Evolutionary conservation across 2,888 invertebrate genomes (phyloP).

Genomic region (Drosophila conformis): DNA sequence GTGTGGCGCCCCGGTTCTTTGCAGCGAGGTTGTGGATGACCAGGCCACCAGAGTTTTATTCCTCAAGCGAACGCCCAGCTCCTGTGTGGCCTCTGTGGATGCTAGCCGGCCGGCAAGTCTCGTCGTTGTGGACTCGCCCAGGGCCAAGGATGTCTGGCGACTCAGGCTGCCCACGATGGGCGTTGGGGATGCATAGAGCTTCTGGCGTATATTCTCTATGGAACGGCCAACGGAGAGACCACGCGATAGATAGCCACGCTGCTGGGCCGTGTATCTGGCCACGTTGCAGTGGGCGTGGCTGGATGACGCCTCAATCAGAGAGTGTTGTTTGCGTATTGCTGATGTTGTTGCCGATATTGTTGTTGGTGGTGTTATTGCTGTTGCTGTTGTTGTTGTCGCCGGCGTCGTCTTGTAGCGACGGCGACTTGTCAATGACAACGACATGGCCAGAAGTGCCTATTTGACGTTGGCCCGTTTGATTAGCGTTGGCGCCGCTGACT

Average conservation of each 20-base stretch:
- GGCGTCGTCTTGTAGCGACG: constrained; percentile 73
- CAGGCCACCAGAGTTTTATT: constrained; percentile 62
- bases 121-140: constrained; percentile 34
- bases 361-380: constrained; percentile 3
- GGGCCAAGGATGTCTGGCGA: constrained; percentile 50
- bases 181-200: constrained; percentile 48
- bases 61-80: constrained; percentile 34
- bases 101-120: constrained; percentile 37
- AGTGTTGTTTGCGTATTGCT: constrained; percentile 74
- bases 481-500: constrained; percentile 47
- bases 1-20: constrained; percentile 17
- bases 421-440: constrained; percentile 77
- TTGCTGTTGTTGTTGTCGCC: constrained; percentile 27
- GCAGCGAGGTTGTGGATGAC: constrained; percentile 75
- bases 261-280: constrained; percentile 57
- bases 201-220: constrained; percentile 74
- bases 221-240: constrained; percentile 80
- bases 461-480: constrained; percentile 36
- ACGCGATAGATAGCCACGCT: constrained; percentile 69
- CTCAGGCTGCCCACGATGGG: constrained; percentile 30
- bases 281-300: constrained; percentile 42
- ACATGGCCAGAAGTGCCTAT: constrained; percentile 49
- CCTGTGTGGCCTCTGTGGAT: constrained; percentile 27
- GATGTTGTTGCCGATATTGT: constrained; percentile 15
- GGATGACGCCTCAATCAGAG: constrained; percentile 70